These are phyloP conservation scores for Dipodomys merriami DNA, from an alignment of 2,113 vertebrate species.

Conservation along the genomic window DNA sequence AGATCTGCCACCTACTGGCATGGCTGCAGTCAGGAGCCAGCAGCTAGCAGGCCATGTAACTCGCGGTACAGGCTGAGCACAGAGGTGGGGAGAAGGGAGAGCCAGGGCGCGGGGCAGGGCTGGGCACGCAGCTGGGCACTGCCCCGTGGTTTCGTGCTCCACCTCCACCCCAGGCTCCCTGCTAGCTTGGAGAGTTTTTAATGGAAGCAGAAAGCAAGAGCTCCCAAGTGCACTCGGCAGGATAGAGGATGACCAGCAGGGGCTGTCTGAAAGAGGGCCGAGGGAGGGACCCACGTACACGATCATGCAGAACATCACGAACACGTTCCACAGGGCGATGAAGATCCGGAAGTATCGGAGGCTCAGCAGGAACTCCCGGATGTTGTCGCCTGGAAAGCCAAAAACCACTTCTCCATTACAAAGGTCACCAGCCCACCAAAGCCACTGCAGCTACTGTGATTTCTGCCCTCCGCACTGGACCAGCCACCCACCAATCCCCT, in stretches of 20 bases:
- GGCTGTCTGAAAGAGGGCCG: accelerated
- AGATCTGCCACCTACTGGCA: not conserved
- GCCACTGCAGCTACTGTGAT: accelerated
- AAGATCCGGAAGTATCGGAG: slow-evolving; percentile 98
- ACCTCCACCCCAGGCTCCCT: not conserved
- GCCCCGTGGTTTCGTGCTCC: accelerated
- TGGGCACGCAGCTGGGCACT: not conserved
- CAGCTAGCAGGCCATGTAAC: not conserved
- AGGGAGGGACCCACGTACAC: slow-evolving; percentile 90
- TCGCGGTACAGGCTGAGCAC: not conserved
- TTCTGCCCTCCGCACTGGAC: accelerated
- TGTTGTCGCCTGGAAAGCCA: slow-evolving; percentile 93
- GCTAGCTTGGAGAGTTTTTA: not conserved
- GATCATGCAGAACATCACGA: slow-evolving; percentile 99
- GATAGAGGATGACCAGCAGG: not conserved
- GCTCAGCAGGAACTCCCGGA: slow-evolving; percentile 97
- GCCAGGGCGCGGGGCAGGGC: not conserved
- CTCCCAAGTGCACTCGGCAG: not conserved
- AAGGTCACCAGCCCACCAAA: not conserved
- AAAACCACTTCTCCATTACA: no score
- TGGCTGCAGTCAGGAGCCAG: not conserved
- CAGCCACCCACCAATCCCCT: not conserved
- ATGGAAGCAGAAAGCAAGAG: not conserved
- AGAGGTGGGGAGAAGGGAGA: not conserved
- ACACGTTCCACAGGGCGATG: slow-evolving; percentile 98